Conservation (phyloP, 2,113 vertebrate species). For the Rhizomys pruinosus region DNA sequence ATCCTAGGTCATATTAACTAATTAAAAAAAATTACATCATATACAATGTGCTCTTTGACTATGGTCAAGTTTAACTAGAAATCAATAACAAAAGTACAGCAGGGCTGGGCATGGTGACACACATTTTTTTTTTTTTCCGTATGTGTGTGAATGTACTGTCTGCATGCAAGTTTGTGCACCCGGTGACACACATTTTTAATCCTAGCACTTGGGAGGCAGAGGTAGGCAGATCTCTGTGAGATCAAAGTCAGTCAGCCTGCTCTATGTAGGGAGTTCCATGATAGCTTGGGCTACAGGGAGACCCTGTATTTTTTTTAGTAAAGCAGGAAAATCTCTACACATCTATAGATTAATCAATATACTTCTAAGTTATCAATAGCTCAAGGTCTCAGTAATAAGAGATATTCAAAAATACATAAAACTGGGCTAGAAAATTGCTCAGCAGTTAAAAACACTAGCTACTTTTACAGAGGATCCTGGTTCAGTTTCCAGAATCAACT, state of each 20-base stretch:
- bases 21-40: neutral
- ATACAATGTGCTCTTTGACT: neutral
- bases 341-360: neutral
- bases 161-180: too few relatives aligned
- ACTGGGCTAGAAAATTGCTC: neutral
- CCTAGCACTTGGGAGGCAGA: too few relatives aligned
- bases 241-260: too few relatives aligned
- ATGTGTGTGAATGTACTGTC: too few relatives aligned
- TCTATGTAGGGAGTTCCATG: too few relatives aligned
- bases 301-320: neutral
- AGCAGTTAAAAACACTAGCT: too few relatives aligned
- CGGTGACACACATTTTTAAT: too few relatives aligned
- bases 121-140: too few relatives aligned
- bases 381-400: neutral
- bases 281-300: too few relatives aligned
- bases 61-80: neutral
- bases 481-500: too few relatives aligned
- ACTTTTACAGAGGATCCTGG: too few relatives aligned
- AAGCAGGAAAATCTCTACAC: neutral
- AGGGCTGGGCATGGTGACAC: neutral
- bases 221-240: too few relatives aligned
- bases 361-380: neutral
- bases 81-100: neutral
- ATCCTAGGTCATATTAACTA: neutral
- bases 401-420: neutral